Evolutionary conservation across 1,140 invertebrate species (phyloP).

Genomic region (Lethrus apterus): DNA sequence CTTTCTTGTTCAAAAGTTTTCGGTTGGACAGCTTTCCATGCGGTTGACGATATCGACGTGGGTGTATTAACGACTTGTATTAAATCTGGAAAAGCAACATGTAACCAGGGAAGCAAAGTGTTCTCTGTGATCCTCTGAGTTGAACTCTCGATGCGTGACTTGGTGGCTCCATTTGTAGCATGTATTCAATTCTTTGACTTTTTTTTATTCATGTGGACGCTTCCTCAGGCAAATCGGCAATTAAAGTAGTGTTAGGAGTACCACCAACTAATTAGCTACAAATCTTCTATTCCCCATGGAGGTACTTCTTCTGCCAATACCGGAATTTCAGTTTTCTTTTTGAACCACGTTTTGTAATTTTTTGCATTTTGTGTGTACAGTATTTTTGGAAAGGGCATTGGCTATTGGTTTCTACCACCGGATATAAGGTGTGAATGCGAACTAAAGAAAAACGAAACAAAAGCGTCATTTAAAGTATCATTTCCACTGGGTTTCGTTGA

Average conservation of each 20-base stretch:
- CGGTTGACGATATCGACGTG: conserved; percentile 28
- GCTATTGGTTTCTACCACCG: not conserved
- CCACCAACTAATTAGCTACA: conserved; percentile 26
- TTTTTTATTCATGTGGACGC: conserved; percentile 13
- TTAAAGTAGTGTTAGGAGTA: conserved; percentile 22
- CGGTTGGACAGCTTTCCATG: conserved; percentile 35
- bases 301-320: conserved; percentile 24
- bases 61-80: conserved; percentile 29
- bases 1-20: conserved; percentile 32
- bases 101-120: conserved; percentile 35
- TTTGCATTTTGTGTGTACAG: conserved; percentile 1
- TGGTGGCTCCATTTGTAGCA: conserved; percentile 24
- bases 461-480: no score
- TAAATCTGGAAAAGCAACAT: conserved; percentile 26
- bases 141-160: conserved; percentile 28
- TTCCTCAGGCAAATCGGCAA: conserved; percentile 21
- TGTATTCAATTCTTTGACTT: conserved; percentile 29
- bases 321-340: conserved; percentile 11
- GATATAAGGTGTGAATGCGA: no score
- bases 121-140: conserved; percentile 30
- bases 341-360: not conserved
- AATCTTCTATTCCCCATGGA: conserved; percentile 25
- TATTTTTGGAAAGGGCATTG: not conserved
- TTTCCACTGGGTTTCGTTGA: no score
- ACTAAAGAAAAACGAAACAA: no score